These are phyloP conservation scores for Patagioenas fasciata DNA, from an alignment of 2,113 vertebrate species.

Conservation along the genomic window DNA sequence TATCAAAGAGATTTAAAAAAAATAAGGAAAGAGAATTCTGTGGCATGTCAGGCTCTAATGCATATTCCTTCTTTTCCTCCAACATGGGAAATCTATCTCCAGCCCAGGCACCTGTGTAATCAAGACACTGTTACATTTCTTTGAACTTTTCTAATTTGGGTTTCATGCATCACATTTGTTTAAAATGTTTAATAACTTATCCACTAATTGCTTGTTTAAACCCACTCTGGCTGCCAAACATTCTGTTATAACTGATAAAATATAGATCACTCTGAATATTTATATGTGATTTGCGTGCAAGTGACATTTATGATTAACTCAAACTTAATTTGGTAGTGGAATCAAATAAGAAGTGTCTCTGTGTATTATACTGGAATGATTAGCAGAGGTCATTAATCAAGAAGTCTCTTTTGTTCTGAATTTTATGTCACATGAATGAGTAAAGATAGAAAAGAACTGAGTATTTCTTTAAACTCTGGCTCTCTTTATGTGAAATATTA, in stretches of 20 bases:
- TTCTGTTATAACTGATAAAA: constrained; percentile 74
- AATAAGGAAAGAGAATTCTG: background rate
- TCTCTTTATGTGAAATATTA: constrained; percentile 44
- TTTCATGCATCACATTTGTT: constrained; percentile 65
- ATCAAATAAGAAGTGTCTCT: constrained; percentile 67
- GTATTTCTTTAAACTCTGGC: constrained; percentile 30
- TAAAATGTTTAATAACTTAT: constrained; percentile 75
- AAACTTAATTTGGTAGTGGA: constrained; percentile 74
- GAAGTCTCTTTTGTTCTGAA: constrained; percentile 63
- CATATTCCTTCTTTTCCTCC: background rate
- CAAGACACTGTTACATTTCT: constrained; percentile 63
- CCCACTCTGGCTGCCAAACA: constrained; percentile 50
- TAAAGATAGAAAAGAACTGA: constrained; percentile 45
- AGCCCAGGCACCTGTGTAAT: constrained; percentile 61
- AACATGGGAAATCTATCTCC: constrained; percentile 16
- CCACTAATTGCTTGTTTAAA: constrained; percentile 76
- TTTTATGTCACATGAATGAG: constrained; percentile 61
- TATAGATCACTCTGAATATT: constrained; percentile 73
- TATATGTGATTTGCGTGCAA: constrained; percentile 63
- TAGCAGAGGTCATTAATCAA: constrained; percentile 73
- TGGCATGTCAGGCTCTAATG: background rate
- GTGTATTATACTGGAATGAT: constrained; percentile 67
- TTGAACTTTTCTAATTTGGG: constrained; percentile 66
- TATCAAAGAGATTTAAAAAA: background rate
- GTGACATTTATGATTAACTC: constrained; percentile 71